A percentile compares a stretch with the other conserved stretches of the same genome.
phyloP scores from a whole-genome alignment of 2,888 invertebrate genomes.

The Lithophane leautieri region DNA sequence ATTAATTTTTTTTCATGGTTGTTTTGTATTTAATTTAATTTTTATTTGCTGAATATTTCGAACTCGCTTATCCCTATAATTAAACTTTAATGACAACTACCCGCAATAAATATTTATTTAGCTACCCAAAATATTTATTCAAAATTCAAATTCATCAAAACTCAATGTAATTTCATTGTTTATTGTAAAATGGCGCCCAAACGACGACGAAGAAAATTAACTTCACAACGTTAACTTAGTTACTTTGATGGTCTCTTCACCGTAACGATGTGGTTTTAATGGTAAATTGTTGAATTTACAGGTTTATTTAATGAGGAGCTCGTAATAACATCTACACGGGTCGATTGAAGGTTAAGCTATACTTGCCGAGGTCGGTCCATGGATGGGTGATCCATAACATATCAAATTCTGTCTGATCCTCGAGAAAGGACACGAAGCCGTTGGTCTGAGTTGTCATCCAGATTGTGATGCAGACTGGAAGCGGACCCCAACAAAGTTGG shows the following conservation, averaged over 20 bases:
- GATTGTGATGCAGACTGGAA: neutral
- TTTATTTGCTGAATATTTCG: neutral
- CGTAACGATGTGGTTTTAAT: constrained; percentile 45
- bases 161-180: constrained; percentile 56
- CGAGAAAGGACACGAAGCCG: neutral
- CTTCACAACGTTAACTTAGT: constrained; percentile 51
- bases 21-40: neutral
- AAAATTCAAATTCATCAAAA: constrained; percentile 40
- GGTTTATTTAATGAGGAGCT: constrained; percentile 2
- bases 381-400: neutral
- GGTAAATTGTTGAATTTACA: constrained; percentile 26
- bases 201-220: constrained; percentile 53
- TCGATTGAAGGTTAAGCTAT: neutral
- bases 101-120: constrained; percentile 32
- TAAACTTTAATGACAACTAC: constrained; percentile 5
- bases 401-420: neutral
- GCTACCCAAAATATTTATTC: constrained; percentile 18
- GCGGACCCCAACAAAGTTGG: neutral
- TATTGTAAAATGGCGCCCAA: constrained; percentile 54
- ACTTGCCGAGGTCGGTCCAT: neutral
- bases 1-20: too few species aligned
- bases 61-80: neutral
- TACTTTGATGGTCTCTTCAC: constrained; percentile 42
- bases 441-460: fast-evolving
- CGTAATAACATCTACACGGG: neutral